Evolutionary conservation across 2,113 vertebrate genomes (phyloP).

Genomic region (Triplophysa rosa): DNA sequence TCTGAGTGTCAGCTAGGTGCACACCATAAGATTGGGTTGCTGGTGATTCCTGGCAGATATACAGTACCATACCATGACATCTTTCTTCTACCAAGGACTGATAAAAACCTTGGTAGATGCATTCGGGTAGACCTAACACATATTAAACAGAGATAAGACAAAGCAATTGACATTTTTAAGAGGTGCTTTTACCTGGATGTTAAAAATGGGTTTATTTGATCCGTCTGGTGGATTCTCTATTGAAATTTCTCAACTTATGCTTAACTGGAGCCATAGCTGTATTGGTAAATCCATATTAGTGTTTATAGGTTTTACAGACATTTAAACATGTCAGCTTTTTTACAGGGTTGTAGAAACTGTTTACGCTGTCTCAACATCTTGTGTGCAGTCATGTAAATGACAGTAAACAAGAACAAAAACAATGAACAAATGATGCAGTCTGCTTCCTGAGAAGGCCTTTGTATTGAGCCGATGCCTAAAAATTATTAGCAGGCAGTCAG

Average conservation of each 20-base stretch:
- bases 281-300: background rate
- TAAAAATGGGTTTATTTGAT: background rate
- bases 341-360: background rate
- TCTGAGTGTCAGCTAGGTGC: slow-evolving; percentile 16
- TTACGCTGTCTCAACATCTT: background rate
- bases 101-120: background rate
- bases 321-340: background rate
- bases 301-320: background rate
- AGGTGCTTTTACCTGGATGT: too few relatives aligned
- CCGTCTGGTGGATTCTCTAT: background rate
- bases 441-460: too few relatives aligned
- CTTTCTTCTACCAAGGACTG: too few relatives aligned
- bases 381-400: background rate
- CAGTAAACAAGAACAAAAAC: background rate
- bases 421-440: too few relatives aligned
- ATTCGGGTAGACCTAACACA: background rate
- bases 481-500: background rate
- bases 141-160: background rate
- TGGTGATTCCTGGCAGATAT: background rate
- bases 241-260: background rate
- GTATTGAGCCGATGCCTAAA: background rate
- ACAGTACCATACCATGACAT: background rate
- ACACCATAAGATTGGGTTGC: background rate
- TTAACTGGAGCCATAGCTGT: background rate
- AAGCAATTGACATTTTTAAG: background rate